phyloP scores from a whole-genome alignment of 2,888 invertebrate species.

The Pyrgus malvae region DNA sequence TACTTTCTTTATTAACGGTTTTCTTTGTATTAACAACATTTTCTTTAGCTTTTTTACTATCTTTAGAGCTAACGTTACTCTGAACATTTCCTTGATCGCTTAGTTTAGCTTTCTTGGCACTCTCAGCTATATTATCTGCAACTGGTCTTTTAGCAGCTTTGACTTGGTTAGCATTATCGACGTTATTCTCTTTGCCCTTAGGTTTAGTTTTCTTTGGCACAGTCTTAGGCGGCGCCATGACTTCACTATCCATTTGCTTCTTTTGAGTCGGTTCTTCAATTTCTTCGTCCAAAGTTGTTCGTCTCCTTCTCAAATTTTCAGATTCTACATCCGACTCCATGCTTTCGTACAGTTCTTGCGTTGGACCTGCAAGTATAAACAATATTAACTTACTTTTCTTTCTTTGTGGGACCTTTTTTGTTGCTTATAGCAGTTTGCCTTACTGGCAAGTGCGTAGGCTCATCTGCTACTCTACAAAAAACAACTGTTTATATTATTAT shows the following conservation, averaged over 20 bases:
- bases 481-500: too few relatives aligned
- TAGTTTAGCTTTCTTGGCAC: slow-evolving; percentile 9
- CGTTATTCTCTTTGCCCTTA: slow-evolving; percentile 12
- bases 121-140: not conserved
- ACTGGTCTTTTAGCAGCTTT: slow-evolving; percentile 10
- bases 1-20: not conserved
- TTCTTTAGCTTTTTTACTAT: not conserved
- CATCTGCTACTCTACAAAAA: too few relatives aligned
- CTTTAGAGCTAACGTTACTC: not conserved
- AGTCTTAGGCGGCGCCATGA: slow-evolving; percentile 66
- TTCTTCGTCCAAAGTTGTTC: slow-evolving; percentile 40
- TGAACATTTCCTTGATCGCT: slow-evolving; percentile 4
- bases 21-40: not conserved
- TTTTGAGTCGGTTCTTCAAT: slow-evolving; percentile 32
- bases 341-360: slow-evolving; percentile 40
- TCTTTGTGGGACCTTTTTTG: too few relatives aligned
- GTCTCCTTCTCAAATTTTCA: slow-evolving; percentile 36
- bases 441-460: too few relatives aligned
- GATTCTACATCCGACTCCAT: slow-evolving; percentile 48
- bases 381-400: too few relatives aligned
- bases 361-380: slow-evolving; percentile 19
- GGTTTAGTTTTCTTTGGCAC: slow-evolving; percentile 51
- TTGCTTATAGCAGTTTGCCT: too few relatives aligned
- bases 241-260: slow-evolving; percentile 41
- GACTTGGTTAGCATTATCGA: not conserved